Evolutionary conservation across 2,888 invertebrate species (phyloP), one percentile per base, ranked within the genome.

Genomic region (Parnassius smintheus): DNA sequence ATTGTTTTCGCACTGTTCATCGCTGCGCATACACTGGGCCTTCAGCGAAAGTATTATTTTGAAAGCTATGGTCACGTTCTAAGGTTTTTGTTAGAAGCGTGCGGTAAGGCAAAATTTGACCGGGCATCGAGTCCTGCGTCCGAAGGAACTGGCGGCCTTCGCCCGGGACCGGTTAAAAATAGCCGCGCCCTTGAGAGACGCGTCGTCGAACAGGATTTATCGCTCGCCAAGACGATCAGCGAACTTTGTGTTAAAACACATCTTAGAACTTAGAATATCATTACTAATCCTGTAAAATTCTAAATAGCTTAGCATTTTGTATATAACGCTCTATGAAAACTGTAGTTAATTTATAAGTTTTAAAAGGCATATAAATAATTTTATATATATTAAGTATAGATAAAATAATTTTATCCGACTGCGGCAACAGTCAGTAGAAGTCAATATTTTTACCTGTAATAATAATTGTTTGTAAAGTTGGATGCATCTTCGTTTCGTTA

Each of bases 121-220:
- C 76, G 83, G 79, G 72, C 81, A 70, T 68, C 59, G 65, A 66
- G 72, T 75, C 72, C 73, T 82, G 81, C 81, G 78, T 65, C 61
- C 68, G 73, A 72, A 71, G 81, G 76, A 75, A 75, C 75, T 68
- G 68, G 70, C 75, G 86, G 82, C 87, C 86, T 85, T 87, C 85
- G 81, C 74, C 68, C 77, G 78, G 80, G 75, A 75, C 75, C 75
- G 63, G 80, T 88, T 91, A 90, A 83, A 86, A 86, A 88, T 91
- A 91, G 82, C 81, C 66, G 75, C 83, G 87, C 86, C 88, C 89
- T 89, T 89, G 88, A 83, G 81, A 80, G 75, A 80, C 63, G 66
- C 70, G 68, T 72, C 78, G 84, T 76, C 82, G 83, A 87, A 88
- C 88, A 83, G 87, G 88, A 89, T 88, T 87, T 87, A 88, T 86